A percentile compares a stretch with the other conserved stretches of the same genome.
These are phyloP conservation scores for Anthoscopus minutus DNA, from an alignment of 2,113 vertebrate genomes.

Conservation along the genomic window DNA sequence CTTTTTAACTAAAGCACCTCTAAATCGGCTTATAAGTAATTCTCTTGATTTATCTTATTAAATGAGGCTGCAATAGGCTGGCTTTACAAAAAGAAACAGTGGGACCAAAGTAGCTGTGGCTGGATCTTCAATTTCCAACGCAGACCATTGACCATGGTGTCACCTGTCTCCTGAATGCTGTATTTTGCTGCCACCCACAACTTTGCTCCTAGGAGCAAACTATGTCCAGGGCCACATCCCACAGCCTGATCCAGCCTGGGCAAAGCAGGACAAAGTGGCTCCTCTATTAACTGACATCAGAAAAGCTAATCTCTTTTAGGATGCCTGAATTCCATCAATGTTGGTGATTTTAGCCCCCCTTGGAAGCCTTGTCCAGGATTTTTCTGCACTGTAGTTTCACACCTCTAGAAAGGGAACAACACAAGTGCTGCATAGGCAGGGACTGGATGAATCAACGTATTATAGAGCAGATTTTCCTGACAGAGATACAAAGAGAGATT, in stretches of 20 bases:
- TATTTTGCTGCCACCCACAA: neutral
- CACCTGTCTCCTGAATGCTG: neutral
- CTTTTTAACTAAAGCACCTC: constrained; percentile 13
- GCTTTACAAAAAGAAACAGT: neutral
- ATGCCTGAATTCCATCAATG: neutral
- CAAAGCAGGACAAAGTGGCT: neutral
- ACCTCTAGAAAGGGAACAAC: neutral
- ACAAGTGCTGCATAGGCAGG: neutral
- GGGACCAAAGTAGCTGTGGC: neutral
- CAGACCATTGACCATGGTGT: neutral
- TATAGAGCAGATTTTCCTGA: neutral
- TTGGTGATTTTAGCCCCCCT: neutral
- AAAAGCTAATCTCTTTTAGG: neutral
- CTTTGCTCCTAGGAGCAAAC: neutral
- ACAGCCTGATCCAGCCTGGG: neutral
- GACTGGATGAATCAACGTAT: neutral
- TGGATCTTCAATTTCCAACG: neutral
- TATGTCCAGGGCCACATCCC: neutral
- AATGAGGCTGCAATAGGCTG: neutral
- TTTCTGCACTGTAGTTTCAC: neutral
- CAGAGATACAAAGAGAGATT: neutral
- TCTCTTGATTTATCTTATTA: neutral
- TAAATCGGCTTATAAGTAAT: constrained; percentile 9
- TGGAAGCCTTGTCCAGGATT: neutral
- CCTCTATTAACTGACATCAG: neutral